Base-by-base conservation (phyloP, 2,888 invertebrate species). In the Sthenelais limicola region DNA sequence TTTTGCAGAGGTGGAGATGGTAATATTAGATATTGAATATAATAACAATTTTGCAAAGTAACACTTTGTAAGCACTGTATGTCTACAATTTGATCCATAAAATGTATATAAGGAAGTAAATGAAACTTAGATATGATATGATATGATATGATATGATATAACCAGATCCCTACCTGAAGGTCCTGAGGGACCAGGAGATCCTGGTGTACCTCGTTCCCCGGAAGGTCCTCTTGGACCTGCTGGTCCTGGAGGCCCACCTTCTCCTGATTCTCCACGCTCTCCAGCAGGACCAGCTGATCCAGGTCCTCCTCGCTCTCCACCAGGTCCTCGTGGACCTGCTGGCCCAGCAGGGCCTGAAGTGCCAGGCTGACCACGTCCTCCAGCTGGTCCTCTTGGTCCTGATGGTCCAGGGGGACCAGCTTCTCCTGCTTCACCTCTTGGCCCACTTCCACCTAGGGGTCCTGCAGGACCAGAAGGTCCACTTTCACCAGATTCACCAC, bases 381-480 rank as follows among this genome's bases (percentile, higher is more conserved):
- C 77, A 18, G 62, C 30, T 18, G 47, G 56, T 21, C 72, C 73
- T 12, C 28, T 18, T 68, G 26, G 47, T 38, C 75, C 75, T 5
- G 32, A 15, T 48, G 21, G 26, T 30, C 75, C 75, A 21, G 73
- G n/a, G 48, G 51, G 33, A 9, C 74, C 74, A 7, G 69, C 54
- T 58, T 68, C 68, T 26, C 74, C 74, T 21, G 73, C 48, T 32
- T 7, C 43, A 12, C 76, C 75, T 0, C 66, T n/a, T 35, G 54
- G 56, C 43, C 70, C 70, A 24, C 33, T 15, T 5, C n/a, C 52
- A 12, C 70, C 70, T 30, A 18, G 2, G n/a, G 70, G 51, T 21
- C 70, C 70, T 24, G n/a, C n/a, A 7, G 35, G 38, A 15, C 73
- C 75, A 30, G 73, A n/a, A 18, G 38, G 30, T 54, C 83, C 84